phyloP scores from a whole-genome alignment of 2,888 invertebrate genomes.

The Tubiluchus corallicola region DNA sequence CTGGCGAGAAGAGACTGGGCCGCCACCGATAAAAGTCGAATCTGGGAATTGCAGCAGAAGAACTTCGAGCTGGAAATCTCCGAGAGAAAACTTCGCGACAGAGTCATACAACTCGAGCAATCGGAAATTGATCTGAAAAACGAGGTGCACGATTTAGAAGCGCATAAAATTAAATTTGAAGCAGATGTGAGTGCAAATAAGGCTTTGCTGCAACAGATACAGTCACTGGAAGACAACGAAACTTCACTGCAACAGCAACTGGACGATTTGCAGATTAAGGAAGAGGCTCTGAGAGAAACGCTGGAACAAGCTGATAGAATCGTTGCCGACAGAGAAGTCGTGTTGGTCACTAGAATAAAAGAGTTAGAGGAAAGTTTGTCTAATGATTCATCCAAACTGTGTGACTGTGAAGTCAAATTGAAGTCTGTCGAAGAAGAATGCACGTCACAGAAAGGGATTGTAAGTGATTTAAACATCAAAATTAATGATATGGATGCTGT shows the following conservation, averaged over 20 bases:
- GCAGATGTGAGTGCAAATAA: background rate
- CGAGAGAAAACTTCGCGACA: background rate
- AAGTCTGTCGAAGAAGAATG: background rate
- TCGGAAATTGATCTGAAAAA: background rate
- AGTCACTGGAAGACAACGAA: background rate
- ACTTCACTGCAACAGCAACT: background rate
- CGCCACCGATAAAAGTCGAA: background rate
- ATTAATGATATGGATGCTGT: background rate
- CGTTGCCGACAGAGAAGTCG: background rate
- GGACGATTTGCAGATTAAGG: background rate
- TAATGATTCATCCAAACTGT: background rate
- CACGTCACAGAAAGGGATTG: too few relatives aligned
- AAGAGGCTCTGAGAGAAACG: background rate
- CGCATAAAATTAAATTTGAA: background rate
- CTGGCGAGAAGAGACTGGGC: background rate
- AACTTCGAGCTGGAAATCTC: background rate
- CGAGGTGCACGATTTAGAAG: background rate
- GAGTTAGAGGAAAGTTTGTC: background rate
- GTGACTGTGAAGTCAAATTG: background rate
- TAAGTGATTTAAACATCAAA: too few relatives aligned
- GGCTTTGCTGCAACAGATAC: background rate
- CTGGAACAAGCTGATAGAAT: background rate
- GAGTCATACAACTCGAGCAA: background rate
- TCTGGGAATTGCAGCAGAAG: background rate
- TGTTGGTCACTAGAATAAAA: background rate